phyloP scores from a whole-genome alignment of 2,113 vertebrate species.

The Craseonycteris thonglongyai region DNA sequence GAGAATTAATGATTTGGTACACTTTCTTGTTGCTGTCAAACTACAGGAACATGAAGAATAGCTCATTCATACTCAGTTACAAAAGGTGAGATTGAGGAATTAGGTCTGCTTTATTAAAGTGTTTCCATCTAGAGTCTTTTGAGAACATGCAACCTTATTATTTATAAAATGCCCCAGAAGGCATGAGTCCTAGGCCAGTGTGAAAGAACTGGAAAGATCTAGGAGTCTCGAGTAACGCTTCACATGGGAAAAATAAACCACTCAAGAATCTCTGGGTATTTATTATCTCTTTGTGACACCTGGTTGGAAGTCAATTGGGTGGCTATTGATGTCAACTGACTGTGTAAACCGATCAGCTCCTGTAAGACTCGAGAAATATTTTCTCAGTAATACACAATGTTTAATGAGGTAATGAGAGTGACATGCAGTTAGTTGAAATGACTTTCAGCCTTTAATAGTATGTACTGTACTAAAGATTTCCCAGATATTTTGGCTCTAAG shows the following conservation, averaged over 20 bases:
- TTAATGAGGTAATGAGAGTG: background rate
- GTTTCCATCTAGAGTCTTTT: constrained; percentile 30
- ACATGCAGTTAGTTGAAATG: background rate
- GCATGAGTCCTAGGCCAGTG: background rate
- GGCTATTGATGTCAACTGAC: background rate
- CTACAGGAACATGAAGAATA: constrained; percentile 61
- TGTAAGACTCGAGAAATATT: background rate
- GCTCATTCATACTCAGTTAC: constrained; percentile 48
- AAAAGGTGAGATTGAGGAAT: constrained; percentile 67
- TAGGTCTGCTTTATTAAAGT: constrained; percentile 54
- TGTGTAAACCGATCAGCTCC: background rate
- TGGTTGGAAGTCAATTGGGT: background rate
- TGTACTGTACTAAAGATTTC: background rate
- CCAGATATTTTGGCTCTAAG: background rate
- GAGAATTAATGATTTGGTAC: constrained; percentile 62
- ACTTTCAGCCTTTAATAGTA: background rate
- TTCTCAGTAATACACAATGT: background rate
- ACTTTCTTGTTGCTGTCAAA: constrained; percentile 62
- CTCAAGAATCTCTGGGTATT: background rate
- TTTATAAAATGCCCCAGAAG: constrained; percentile 35
- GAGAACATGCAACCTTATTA: constrained; percentile 38
- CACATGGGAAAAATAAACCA: background rate
- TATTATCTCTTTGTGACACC: background rate
- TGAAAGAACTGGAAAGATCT: background rate
- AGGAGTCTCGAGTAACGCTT: background rate